phyloP scores from a whole-genome alignment of 2,888 invertebrate species.

The Agrochola lychnidis region DNA sequence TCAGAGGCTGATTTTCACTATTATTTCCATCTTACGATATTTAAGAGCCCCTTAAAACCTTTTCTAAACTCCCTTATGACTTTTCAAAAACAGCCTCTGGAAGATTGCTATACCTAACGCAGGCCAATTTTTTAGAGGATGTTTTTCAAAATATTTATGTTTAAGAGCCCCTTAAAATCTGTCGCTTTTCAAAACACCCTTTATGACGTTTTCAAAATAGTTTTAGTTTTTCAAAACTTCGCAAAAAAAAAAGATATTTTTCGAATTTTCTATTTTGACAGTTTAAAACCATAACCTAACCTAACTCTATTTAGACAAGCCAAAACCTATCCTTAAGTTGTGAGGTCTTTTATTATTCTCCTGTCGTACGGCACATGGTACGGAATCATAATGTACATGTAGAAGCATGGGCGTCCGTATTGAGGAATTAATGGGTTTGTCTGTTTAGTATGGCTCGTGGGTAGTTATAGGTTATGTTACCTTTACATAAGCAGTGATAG shows the following conservation, averaged over 20 bases:
- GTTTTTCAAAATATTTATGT: neutral
- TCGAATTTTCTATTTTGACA: neutral
- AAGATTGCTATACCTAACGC: too few species aligned
- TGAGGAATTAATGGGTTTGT: slow-evolving; percentile 62
- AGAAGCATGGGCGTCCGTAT: slow-evolving; percentile 50
- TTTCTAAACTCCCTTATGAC: too few species aligned
- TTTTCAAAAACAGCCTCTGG: too few species aligned
- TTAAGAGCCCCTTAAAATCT: neutral
- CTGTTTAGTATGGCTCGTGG: slow-evolving; percentile 57
- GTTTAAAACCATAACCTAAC: slow-evolving; percentile 49
- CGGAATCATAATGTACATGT: slow-evolving; percentile 57
- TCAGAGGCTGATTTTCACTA: too few species aligned
- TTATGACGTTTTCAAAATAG: neutral
- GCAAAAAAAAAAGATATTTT: too few species aligned
- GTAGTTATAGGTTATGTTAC: slow-evolving; percentile 40
- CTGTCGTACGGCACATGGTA: slow-evolving; percentile 32
- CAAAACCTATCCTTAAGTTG: slow-evolving; percentile 37
- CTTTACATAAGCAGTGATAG: slow-evolving; percentile 52
- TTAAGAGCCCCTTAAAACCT: too few species aligned
- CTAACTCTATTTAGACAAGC: slow-evolving; percentile 33
- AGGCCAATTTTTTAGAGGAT: neutral
- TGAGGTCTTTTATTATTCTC: slow-evolving; percentile 60
- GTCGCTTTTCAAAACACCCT: neutral
- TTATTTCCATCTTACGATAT: too few species aligned
- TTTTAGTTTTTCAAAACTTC: neutral